Percentiles rank a stretch among this genome's conserved stretches.
Evolutionary conservation across 2,113 vertebrate genomes (phyloP).

Genomic region (Tapirus terrestris): DNA sequence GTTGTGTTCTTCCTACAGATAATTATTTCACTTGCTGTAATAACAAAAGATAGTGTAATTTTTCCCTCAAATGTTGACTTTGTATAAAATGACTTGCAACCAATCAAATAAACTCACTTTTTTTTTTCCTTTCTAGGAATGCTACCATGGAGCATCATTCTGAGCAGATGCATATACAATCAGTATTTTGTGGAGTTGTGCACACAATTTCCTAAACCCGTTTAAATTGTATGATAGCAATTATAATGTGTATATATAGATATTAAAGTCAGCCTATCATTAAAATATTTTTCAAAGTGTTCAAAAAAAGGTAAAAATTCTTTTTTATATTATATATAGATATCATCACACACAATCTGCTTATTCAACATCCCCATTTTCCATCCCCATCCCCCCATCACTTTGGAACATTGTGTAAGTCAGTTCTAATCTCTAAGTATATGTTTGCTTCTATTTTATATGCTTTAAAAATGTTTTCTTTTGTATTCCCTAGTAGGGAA

Average conservation of each 20-base stretch:
- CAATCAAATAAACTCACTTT: neutral
- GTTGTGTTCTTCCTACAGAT: neutral
- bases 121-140: neutral
- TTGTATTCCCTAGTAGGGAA: neutral
- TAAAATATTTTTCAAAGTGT: neutral
- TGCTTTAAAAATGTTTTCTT: neutral
- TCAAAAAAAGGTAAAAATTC: neutral
- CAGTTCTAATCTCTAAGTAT: neutral
- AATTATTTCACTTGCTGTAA: neutral
- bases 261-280: neutral
- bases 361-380: neutral
- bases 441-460: neutral
- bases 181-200: neutral
- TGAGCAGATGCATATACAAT: neutral
- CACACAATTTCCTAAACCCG: neutral
- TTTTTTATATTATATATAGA: neutral
- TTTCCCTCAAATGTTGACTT: neutral
- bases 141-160: neutral
- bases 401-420: neutral
- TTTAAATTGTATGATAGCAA: neutral
- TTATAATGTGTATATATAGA: neutral
- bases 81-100: neutral
- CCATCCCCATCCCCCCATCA: neutral
- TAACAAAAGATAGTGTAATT: neutral
- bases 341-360: neutral